Evolutionary conservation across 1,140 invertebrate species (phyloP), one percentile per base, ranked within the genome.

Genomic region (Monochamus saltuarius): DNA sequence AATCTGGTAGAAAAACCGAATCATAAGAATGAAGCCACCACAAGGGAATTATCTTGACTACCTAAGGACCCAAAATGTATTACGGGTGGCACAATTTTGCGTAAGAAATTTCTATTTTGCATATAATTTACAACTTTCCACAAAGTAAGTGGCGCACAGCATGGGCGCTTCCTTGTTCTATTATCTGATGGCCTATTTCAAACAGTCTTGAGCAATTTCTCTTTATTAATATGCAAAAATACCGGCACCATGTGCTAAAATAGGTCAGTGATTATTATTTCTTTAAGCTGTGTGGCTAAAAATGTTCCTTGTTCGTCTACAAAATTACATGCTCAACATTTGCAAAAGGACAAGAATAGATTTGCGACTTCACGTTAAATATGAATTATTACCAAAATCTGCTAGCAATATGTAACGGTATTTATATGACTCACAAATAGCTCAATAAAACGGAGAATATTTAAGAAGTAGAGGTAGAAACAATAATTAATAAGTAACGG

Each of bases 91-190:
- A 49, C 19, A 59, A 64, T 59, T 59, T 64, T 64, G 55, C 58
- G 51, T 42, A 56, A 54, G 40, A 54, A 56, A 39, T 62, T 56
- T 63, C 42, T 49, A 59, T 61, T 66, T 66, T 63, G 65, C 61
- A 60, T 66, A 56, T 53, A 49, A 50, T 64, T 51, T 51, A 56
- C 52, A 61, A 62, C 56, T 64, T 59, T 59, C 40, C 39, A 40
- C 49, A 46, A 53, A 57, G 51, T 59, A 29, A 56, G 49, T 49
- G 22, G 29, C 54, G 14, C 50, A 10, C 58, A 51, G 51, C 37
- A 37, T 61, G 64, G 42, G 54, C 51, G 56, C 60, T 55, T 64
- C 43, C 46, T 56, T 37, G 19, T 40, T 49, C 38, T 47, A 38
- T 57, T 62, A 58, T 62, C 42, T 56, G 38, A 42, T 39, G 38